Conservation (phyloP, 2,113 vertebrate genomes). For the Shinisaurus crocodilurus region DNA sequence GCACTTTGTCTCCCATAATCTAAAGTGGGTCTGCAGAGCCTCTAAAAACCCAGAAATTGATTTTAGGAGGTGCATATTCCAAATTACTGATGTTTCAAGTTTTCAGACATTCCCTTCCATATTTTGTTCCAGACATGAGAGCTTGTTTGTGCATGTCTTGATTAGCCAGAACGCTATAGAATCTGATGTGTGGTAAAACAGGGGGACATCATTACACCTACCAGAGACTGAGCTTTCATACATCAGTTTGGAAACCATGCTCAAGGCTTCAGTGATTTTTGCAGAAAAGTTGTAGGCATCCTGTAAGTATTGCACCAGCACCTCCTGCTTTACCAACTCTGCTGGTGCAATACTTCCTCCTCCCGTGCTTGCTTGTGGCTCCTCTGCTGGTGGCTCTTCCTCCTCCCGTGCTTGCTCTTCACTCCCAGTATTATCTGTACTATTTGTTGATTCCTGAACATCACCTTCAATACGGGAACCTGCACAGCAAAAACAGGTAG, state of each 20-base stretch:
- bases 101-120: not conserved
- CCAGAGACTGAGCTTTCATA: constrained; percentile 91
- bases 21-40: too few relatives aligned
- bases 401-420: constrained; percentile 25
- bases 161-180: not conserved
- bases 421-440: constrained; percentile 38
- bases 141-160: too few relatives aligned
- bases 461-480: constrained; percentile 39
- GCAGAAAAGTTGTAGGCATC: constrained; percentile 90
- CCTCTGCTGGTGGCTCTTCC: constrained; percentile 54
- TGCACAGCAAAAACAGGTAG: constrained; percentile 1
- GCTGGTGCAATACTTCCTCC: constrained; percentile 28
- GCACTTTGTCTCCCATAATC: too few relatives aligned
- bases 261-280: constrained; percentile 89
- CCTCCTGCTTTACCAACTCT: constrained; percentile 89
- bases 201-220: constrained; percentile 51
- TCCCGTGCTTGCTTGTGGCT: not conserved
- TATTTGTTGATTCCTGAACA: not conserved
- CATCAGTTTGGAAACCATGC: constrained; percentile 89
- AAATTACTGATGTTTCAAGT: not conserved
- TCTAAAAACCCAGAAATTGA: too few relatives aligned
- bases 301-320: constrained; percentile 93
- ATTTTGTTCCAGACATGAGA: not conserved
- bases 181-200: not conserved
- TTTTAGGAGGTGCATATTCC: not conserved